A percentile compares a stretch with the other conserved stretches of the same genome.
Evolutionary conservation across 2,113 vertebrate species (phyloP).

Genomic region (Petrocephalus zakoni): DNA sequence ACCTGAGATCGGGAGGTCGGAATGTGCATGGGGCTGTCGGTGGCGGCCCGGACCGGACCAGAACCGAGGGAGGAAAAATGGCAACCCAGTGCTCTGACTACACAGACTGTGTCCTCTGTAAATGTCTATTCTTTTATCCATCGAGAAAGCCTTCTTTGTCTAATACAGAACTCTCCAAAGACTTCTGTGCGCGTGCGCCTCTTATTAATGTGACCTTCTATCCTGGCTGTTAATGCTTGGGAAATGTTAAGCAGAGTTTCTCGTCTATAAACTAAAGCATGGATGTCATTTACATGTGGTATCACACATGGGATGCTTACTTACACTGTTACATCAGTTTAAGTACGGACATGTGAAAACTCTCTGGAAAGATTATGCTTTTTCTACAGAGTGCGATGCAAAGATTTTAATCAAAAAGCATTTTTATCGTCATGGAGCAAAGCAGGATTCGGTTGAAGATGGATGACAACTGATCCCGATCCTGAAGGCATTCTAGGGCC

Average conservation of each 20-base stretch:
- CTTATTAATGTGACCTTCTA: background rate
- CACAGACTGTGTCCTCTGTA: background rate
- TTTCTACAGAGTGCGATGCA: background rate
- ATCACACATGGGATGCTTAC: background rate
- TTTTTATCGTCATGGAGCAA: background rate
- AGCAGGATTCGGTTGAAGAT: background rate
- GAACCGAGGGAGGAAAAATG: background rate
- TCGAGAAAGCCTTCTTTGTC: background rate
- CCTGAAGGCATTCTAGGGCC: background rate
- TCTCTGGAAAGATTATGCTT: background rate
- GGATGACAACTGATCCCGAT: background rate
- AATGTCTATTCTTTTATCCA: background rate
- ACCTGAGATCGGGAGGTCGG: conserved; percentile 30
- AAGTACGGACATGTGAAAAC: background rate
- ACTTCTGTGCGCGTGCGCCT: background rate
- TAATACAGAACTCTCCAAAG: background rate
- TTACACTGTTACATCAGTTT: background rate
- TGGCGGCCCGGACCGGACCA: conserved; percentile 3
- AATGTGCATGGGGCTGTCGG: conserved; percentile 1
- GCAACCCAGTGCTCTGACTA: background rate
- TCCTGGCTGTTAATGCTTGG: background rate
- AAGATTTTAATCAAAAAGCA: background rate
- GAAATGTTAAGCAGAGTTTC: background rate
- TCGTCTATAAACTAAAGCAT: background rate
- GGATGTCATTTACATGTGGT: background rate